These are phyloP conservation scores for Rhimphoctona megacephalus DNA, from an alignment of 2,888 invertebrate genomes.

Conservation along the genomic window DNA sequence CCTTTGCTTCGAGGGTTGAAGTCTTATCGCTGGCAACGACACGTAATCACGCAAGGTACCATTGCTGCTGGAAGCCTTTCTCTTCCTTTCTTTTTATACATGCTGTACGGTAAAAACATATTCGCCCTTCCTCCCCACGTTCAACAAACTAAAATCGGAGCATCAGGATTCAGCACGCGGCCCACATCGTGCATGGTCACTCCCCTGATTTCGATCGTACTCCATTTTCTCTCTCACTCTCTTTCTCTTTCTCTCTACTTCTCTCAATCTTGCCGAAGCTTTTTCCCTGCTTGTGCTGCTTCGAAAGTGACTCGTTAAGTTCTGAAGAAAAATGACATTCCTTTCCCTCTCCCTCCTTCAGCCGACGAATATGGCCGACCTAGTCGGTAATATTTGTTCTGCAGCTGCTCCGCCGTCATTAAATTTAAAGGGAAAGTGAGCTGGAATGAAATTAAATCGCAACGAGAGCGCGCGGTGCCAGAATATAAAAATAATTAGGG, in stretches of 20 bases:
- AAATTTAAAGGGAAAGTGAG: conserved; percentile 44
- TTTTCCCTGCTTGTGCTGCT: conserved; percentile 1
- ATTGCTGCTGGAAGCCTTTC: conserved; percentile 45
- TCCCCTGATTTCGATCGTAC: conserved; percentile 70
- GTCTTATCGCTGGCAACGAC: conserved; percentile 67
- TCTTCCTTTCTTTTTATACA: conserved; percentile 8
- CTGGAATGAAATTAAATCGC: conserved; percentile 34
- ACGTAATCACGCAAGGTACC: conserved; percentile 67
- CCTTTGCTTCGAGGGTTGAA: conserved; percentile 52
- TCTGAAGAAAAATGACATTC: conserved; percentile 65
- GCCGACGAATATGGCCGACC: conserved; percentile 28
- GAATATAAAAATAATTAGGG: conserved; percentile 21
- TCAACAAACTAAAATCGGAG: conserved; percentile 60
- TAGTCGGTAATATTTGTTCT: conserved; percentile 58
- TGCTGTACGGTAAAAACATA: conserved; percentile 5
- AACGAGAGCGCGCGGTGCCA: not conserved
- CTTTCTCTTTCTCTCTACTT: conserved; percentile 8
- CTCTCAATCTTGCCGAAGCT: conserved; percentile 9
- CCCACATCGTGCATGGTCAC: conserved; percentile 68
- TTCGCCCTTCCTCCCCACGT: conserved; percentile 14
- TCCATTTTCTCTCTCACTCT: conserved; percentile 40
- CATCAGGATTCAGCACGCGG: conserved; percentile 62
- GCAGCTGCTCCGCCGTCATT: conserved; percentile 56
- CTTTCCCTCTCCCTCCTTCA: not conserved
- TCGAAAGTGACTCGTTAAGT: conserved; percentile 68